These are phyloP conservation scores for Ctenomys sociabilis DNA, from an alignment of 2,113 vertebrate genomes.

Conservation along the genomic window DNA sequence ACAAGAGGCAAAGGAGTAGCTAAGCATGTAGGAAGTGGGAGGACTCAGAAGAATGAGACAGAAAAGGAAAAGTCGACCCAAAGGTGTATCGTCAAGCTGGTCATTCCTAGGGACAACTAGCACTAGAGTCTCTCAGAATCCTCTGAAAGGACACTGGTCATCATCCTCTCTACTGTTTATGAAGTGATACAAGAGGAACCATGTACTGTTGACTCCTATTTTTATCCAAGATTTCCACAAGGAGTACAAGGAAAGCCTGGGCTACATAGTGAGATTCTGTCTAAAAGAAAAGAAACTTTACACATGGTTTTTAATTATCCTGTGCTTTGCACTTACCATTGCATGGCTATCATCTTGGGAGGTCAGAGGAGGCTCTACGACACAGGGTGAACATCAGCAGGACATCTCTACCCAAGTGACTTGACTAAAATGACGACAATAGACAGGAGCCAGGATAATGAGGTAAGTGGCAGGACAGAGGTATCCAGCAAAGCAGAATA, in stretches of 20 bases:
- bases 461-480: background rate
- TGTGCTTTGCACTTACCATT: background rate
- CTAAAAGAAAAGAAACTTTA: background rate
- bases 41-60: background rate
- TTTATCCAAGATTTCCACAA: background rate
- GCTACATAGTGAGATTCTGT: background rate
- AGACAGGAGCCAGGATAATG: background rate
- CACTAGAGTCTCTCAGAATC: background rate
- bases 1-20: background rate
- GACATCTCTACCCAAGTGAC: background rate
- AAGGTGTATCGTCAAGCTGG: background rate
- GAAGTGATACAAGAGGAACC: background rate
- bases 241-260: background rate
- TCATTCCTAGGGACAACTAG: background rate
- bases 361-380: background rate
- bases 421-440: fast-evolving
- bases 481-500: background rate
- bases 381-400: background rate
- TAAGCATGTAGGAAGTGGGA: background rate
- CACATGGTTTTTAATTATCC: fast-evolving
- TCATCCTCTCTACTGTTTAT: background rate
- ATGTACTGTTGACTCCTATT: background rate
- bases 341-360: background rate
- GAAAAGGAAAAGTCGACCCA: background rate
- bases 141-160: background rate